Evolutionary conservation across 2,797 vertebrate species (phyloP).

Genomic region (Choloepus didactylus): DNA sequence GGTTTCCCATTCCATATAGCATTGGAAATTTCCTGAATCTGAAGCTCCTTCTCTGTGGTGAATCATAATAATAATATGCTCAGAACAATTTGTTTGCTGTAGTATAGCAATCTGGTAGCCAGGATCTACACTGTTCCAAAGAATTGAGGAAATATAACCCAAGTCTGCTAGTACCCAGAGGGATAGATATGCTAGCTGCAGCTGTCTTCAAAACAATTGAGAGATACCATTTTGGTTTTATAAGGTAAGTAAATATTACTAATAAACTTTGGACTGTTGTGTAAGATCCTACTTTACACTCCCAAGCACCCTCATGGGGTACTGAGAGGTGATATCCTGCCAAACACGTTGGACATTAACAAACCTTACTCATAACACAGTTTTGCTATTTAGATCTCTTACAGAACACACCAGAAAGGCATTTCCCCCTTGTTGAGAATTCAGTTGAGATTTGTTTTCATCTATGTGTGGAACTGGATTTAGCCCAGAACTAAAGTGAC

Average conservation of each 20-base stretch:
- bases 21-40: conserved; percentile 74
- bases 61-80: conserved; percentile 71
- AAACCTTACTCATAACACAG: conserved; percentile 57
- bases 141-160: conserved; percentile 62
- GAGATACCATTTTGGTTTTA: conserved; percentile 71
- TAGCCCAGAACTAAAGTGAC: conserved; percentile 57
- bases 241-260: conserved; percentile 80
- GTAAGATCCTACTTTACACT: conserved; percentile 59
- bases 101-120: conserved; percentile 75
- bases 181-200: conserved; percentile 62
- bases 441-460: conserved; percentile 45
- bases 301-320: conserved; percentile 59
- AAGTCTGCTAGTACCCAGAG: conserved; percentile 60
- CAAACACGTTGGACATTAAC: conserved; percentile 56
- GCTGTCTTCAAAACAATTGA: conserved; percentile 77
- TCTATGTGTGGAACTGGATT: conserved; percentile 53
- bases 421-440: conserved; percentile 41
- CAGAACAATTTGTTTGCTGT: conserved; percentile 60
- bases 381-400: conserved; percentile 58
- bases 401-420: conserved; percentile 58
- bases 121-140: conserved; percentile 65
- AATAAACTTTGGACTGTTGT: conserved; percentile 62
- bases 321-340: conserved; percentile 58
- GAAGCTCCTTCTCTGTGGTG: conserved; percentile 22
- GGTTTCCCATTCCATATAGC: conserved; percentile 65